Evolutionary conservation across 2,888 invertebrate genomes (phyloP).

Genomic region (Cryptophagus acutangulus): DNA sequence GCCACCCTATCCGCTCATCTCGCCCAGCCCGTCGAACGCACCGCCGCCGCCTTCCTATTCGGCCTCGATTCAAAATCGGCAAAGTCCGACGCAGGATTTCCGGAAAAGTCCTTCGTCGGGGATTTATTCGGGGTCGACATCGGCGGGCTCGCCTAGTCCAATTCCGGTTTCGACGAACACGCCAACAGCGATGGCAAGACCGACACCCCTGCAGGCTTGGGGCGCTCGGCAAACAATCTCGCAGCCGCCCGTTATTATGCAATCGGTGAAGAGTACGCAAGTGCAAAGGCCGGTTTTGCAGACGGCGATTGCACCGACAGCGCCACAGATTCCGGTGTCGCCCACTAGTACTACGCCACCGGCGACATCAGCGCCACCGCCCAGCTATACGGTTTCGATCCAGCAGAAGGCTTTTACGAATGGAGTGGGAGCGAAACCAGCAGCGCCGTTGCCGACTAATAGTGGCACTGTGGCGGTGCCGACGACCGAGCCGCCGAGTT

Average conservation of each 20-base stretch:
- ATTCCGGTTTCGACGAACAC: constrained; percentile 52
- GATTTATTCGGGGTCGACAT: constrained; percentile 77
- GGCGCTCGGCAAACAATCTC: constrained; percentile 82
- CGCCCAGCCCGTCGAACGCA: constrained; percentile 54
- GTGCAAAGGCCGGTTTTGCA: constrained; percentile 92
- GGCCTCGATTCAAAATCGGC: constrained; percentile 79
- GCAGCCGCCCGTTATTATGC: constrained; percentile 93
- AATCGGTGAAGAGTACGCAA: constrained; percentile 92
- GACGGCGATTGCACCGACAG: constrained; percentile 89
- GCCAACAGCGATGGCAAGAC: constrained; percentile 64
- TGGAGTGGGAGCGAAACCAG: constrained; percentile 41
- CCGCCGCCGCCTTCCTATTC: constrained; percentile 82
- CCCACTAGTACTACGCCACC: constrained; percentile 48
- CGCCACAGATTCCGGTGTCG: constrained; percentile 59
- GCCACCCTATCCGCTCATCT: constrained; percentile 54
- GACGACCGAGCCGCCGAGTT: constrained; percentile 86
- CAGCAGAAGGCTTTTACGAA: constrained; percentile 61
- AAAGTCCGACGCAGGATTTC: constrained; percentile 76
- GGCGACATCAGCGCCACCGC: constrained; percentile 66
- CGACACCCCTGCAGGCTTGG: constrained; percentile 80
- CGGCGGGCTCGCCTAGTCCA: constrained; percentile 77
- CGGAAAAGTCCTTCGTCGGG: constrained; percentile 83
- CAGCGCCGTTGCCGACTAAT: constrained; percentile 47
- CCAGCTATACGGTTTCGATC: constrained; percentile 75
- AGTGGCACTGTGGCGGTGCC: constrained; percentile 52